These are phyloP conservation scores for Pheucticus melanocephalus DNA, from an alignment of 2,113 vertebrate genomes.

Conservation along the genomic window DNA sequence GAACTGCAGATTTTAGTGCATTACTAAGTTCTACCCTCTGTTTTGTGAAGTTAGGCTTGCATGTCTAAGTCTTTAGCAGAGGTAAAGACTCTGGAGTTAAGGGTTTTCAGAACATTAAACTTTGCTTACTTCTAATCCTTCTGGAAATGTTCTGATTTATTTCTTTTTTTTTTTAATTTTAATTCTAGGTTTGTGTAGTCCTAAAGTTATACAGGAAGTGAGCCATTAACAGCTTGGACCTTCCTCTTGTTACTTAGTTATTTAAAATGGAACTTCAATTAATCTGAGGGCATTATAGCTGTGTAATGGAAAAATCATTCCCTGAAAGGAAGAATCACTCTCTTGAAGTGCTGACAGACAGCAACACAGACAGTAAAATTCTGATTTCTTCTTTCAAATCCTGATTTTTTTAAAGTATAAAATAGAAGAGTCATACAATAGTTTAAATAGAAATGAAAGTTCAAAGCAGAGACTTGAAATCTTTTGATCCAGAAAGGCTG, in stretches of 20 bases:
- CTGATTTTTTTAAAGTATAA: background rate
- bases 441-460: background rate
- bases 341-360: background rate
- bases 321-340: background rate
- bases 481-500: background rate
- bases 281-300: background rate
- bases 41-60: background rate
- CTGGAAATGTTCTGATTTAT: background rate
- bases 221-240: background rate
- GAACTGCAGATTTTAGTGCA: background rate
- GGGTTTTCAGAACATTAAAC: background rate
- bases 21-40: background rate
- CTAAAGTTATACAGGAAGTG: background rate
- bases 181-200: background rate
- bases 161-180: rapidly evolving
- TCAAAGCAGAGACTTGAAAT: background rate
- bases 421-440: background rate
- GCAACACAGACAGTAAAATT: background rate
- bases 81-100: background rate
- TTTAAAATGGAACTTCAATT: background rate
- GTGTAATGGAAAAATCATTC: background rate
- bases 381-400: background rate
- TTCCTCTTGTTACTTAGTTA: background rate
- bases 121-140: background rate
- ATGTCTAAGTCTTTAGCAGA: background rate